Base-by-base conservation (phyloP, 2,113 vertebrate species). In the Ramphastos sulfuratus region DNA sequence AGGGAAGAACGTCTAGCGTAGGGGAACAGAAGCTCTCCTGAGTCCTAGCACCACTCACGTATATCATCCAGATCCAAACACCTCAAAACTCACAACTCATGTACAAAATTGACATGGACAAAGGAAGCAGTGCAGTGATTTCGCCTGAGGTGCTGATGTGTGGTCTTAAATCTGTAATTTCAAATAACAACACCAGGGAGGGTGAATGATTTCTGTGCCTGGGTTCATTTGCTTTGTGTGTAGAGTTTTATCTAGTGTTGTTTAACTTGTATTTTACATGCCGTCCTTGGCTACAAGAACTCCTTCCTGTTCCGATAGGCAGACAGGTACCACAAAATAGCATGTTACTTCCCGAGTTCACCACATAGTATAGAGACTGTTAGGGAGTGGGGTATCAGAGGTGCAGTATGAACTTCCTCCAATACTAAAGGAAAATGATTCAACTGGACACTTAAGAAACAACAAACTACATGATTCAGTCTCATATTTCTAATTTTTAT, bases 141-240 rank as follows among this genome's bases (percentile, higher is more conserved):
- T 39, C 35, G 76, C 64, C 79, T 35, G 3, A 58, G 28, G 20
- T 1, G 0, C 1, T 1, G 16, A 23, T 33, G 7, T 7, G 14
- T 46, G 59, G n/a, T 63, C 30, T 63, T 35, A 83, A 91, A 77
- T 12, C 9, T 28, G 24, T 24, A 64, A 24, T 27, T 66, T 65
- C 66, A 86, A 59, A 14, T 31, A 87, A 82, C 42, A 55, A 55
- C n/a, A 6, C 56, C 55, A 55, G 12, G 25, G 52, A 83, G 10
- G 39, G 9, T 28, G 28, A 74, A 66, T 35, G 2, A 66, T 50
- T 80, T 59, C 72, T 64, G 5, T 52, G 15, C 31, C 83, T 48
- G 24, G 3, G 39, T 42, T 86, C 46, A 58, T 56, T 65, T 82
- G 52, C 27, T 70, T 60, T 85, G 21, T 19, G 5, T 15, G 6